Evolutionary conservation across 2,888 invertebrate species (phyloP), one percentile per base, ranked within the genome.

Genomic region (Brachypterus glaber): DNA sequence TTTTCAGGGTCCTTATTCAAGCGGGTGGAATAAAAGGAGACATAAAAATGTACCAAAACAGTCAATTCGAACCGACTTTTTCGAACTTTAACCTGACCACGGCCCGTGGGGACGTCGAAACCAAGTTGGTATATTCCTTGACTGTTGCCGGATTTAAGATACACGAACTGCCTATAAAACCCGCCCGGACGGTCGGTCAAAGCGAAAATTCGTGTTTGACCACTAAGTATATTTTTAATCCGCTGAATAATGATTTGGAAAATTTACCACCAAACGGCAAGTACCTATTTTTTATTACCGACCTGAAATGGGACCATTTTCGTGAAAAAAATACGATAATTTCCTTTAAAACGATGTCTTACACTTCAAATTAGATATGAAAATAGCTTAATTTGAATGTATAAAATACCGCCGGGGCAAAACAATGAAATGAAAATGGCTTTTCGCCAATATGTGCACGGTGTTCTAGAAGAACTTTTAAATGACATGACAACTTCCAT

Each of bases 1-100:
- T 34, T 61, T 62, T 24, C 58, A 86, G 88, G 60, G 73, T 77
- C 1, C 62, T 82, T 8, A 74, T 88, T 16, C 81, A 83, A 62
- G 74, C 79, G 38, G 78, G 81, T 27, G 91, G 91, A 3, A 79
- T 92, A 14, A 78, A 76, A 54, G 92, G 92, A 0, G 76, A 79
- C 35, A 71, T 93, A 2, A 77, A 75, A 7, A 74, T 93, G 43
- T 73, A 70, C 1, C 92, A 92, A 63, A 75, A 80, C 18, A 86
- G 87, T 0, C 82, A 80, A 15, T 89, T 85, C 59, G 84, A 90
- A 62, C 85, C 88, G 0, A 89, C 89, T 0, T 83, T 82, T 70
- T 67, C 82, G 0, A 79, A 78, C 56, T 79, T 90, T 52, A 76
- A 80, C 25, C 60, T 85, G 17, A 71, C 71, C 0, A 73, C 84